Conservation (phyloP, 2,797 vertebrate genomes). For the Oreortyx pictus region DNA sequence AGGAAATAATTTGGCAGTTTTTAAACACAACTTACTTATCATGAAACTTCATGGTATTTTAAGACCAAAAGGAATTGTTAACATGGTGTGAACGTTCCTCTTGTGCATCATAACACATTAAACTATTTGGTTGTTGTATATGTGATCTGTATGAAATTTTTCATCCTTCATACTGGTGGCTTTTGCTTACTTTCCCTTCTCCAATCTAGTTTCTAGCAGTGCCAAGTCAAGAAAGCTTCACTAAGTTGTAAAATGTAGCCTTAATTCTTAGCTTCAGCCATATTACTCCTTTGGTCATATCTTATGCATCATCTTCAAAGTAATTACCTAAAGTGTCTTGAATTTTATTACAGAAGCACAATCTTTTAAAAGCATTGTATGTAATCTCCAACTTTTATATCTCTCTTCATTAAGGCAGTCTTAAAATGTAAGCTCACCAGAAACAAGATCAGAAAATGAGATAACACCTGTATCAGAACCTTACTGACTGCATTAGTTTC, state of each 20-base stretch:
- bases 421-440: constrained; percentile 50
- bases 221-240: constrained; percentile 7
- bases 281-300: constrained; percentile 16
- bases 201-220: constrained; percentile 3
- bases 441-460: constrained; percentile 46
- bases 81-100: background rate
- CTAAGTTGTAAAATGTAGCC: background rate
- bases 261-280: background rate
- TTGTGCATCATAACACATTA: background rate
- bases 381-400: constrained; percentile 64
- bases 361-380: constrained; percentile 67
- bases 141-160: background rate
- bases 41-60: background rate
- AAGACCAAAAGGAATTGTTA: constrained; percentile 14
- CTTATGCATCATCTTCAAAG: constrained; percentile 47
- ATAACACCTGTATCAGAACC: constrained; percentile 60
- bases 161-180: background rate
- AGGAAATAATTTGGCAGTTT: background rate
- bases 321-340: constrained; percentile 67
- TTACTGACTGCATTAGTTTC: constrained; percentile 59
- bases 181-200: background rate
- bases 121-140: background rate
- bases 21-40: background rate
- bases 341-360: constrained; percentile 62
- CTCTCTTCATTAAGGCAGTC: constrained; percentile 65